A percentile compares a stretch with the other conserved stretches of the same genome.
Conservation (phyloP, 1,140 invertebrate genomes). For the Diorhabda sublineata region DNA sequence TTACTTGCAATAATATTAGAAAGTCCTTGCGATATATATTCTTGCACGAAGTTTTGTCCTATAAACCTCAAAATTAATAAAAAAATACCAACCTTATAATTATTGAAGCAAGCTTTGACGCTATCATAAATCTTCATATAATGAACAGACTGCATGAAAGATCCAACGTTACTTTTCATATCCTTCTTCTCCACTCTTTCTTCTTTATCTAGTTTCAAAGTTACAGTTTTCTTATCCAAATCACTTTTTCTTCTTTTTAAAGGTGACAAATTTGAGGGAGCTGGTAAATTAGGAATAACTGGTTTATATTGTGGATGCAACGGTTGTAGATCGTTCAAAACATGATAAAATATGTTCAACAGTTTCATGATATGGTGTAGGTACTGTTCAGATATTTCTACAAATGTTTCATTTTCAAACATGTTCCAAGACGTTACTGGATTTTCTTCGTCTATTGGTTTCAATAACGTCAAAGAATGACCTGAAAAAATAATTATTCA, state of each 20-base stretch:
- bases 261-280: constrained; percentile 48
- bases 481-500: constrained; percentile 11
- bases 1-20: no score
- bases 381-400: constrained; percentile 56
- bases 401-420: constrained; percentile 50
- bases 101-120: constrained; percentile 69
- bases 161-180: constrained; percentile 52
- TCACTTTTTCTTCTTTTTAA: constrained; percentile 50
- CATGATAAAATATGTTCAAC: constrained; percentile 69
- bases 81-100: constrained; percentile 63
- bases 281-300: constrained; percentile 49
- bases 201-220: constrained; percentile 35
- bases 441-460: constrained; percentile 21
- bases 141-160: constrained; percentile 64
- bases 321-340: constrained; percentile 69
- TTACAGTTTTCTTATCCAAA: constrained; percentile 33
- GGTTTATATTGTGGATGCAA: constrained; percentile 56
- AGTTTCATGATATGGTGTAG: constrained; percentile 65
- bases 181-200: constrained; percentile 46
- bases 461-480: constrained; percentile 18
- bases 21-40: no score
- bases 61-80: not conserved
- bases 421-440: constrained; percentile 51
- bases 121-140: constrained; percentile 76
- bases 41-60: no score